Base-by-base conservation (phyloP, 2,797 vertebrate genomes). In the Alfaro cultratus region DNA sequence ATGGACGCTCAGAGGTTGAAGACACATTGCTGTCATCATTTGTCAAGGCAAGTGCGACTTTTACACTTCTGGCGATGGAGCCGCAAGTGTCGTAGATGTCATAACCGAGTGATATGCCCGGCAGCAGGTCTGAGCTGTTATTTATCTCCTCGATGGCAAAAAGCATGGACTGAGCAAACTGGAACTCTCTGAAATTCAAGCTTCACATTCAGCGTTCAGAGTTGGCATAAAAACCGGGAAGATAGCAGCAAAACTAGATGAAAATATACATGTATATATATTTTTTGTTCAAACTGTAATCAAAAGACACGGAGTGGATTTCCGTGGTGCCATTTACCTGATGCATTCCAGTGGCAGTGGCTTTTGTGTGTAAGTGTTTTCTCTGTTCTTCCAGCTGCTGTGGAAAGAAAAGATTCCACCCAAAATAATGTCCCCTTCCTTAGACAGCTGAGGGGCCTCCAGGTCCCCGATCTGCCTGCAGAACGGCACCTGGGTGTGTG, bases 371-470 rank as follows among this genome's bases (percentile, higher is more conserved):
- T 92, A 96, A 62, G 75, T 82, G 4, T 92, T 79, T 9, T 91
- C 67, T 83, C 55, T 85, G 57, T 88, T 64, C 45, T 85, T 88
- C 94, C 93, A 95, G 83, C 88, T 95, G 79, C 91, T 95, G 83
- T 96, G 95, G 26, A 96, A 95, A 73, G 93, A 90, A 21, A 95
- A 96, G 57, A 94, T 90, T 5, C 92, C 95, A 45, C 95, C 95
- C 47, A 96, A 26, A 39, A 93, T 88, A 36, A 96, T 91, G 79
- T 95, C 92, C 1, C 95, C 95, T 47, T 94, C 83, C 73, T 94
- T 93, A 39, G 55, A 94, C 29, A 96, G 60, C 73, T 93, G 91
- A 0, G 93, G 94, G 0, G 77, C 83, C 1, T 94, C 91, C 67
- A 87, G 78, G 2, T 92, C 87, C 47, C 91, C 94, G 75, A 78